These are phyloP conservation scores for Dolichotis patagonum DNA, from an alignment of 2,113 vertebrate species.

Conservation along the genomic window DNA sequence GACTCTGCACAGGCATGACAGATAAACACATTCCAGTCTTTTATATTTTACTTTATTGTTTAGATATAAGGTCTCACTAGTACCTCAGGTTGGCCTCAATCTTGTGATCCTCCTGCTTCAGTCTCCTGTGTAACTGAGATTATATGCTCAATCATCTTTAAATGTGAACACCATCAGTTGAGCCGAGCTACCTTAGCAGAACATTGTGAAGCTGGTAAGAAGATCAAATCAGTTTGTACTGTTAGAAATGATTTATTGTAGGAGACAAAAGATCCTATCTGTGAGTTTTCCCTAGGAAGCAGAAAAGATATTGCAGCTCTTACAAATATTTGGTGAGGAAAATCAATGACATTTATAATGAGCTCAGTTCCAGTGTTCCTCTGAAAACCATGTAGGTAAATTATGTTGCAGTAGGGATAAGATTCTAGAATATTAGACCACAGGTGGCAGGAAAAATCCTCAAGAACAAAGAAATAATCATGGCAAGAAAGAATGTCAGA, in stretches of 20 bases:
- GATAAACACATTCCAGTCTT: not conserved
- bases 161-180: not conserved
- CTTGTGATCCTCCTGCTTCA: not conserved
- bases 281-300: not conserved
- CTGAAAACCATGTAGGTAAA: slow-evolving; percentile 9
- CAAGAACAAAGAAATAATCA: not conserved
- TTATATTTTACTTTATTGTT: not conserved
- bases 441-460: not conserved
- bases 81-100: not conserved
- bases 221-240: not conserved
- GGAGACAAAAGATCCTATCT: slow-evolving; percentile 2
- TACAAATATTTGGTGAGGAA: not conserved
- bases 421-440: not conserved
- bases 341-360: not conserved
- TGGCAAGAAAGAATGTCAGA: not conserved
- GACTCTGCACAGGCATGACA: not conserved
- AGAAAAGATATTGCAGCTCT: not conserved
- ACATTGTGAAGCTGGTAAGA: slow-evolving; percentile 15
- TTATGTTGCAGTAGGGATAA: not conserved
- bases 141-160: not conserved
- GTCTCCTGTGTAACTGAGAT: not conserved
- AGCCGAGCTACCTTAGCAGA: not conserved
- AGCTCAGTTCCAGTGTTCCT: not conserved
- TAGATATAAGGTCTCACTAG: not conserved
- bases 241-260: slow-evolving; percentile 12